These are phyloP conservation scores for Drosophila paramelanica DNA, from an alignment of 2,888 invertebrate species.

Conservation along the genomic window DNA sequence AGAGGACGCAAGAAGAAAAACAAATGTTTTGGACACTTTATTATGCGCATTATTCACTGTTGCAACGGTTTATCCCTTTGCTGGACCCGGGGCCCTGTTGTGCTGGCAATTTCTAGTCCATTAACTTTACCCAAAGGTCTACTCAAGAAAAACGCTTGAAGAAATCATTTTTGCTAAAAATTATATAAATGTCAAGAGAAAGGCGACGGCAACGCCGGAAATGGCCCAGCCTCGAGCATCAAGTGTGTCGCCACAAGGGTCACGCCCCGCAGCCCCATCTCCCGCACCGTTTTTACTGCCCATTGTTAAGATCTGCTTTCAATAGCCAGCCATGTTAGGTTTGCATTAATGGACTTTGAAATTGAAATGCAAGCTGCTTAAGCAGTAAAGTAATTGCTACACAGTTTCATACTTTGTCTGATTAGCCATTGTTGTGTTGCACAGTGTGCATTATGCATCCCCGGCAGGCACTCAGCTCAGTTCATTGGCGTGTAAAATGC, in stretches of 20 bases:
- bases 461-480: constrained; percentile 37
- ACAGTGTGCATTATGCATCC: constrained; percentile 34
- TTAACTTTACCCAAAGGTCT: constrained; percentile 82
- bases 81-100: constrained; percentile 52
- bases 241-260: constrained; percentile 11
- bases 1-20: constrained; percentile 46
- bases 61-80: constrained; percentile 79
- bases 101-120: constrained; percentile 78
- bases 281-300: not conserved
- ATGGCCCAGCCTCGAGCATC: constrained; percentile 40
- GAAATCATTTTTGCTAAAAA: constrained; percentile 63
- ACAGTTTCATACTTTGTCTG: constrained; percentile 11
- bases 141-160: constrained; percentile 76
- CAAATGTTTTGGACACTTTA: constrained; percentile 82
- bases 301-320: constrained; percentile 37
- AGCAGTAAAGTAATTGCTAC: constrained; percentile 20
- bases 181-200: constrained; percentile 68
- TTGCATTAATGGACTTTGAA: constrained; percentile 35
- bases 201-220: constrained; percentile 24
- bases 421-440: constrained; percentile 48
- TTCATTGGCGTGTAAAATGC: constrained; percentile 64
- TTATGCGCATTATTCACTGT: constrained; percentile 81
- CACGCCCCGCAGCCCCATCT: not conserved
- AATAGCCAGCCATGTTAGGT: constrained; percentile 38
- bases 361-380: constrained; percentile 28